Conservation (phyloP, 2,888 invertebrate species). For the Morpho helenor region DNA sequence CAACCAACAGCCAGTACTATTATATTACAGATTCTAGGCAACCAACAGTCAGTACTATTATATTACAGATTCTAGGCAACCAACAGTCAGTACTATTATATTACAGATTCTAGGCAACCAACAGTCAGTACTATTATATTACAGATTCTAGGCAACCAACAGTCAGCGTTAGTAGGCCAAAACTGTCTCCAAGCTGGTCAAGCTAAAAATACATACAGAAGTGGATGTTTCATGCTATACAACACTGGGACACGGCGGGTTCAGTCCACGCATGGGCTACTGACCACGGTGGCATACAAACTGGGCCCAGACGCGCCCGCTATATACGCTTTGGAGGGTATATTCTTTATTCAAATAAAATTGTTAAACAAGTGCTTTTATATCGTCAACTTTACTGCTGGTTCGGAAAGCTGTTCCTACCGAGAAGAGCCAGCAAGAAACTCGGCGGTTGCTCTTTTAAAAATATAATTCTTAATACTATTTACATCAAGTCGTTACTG, state of each 20-base stretch:
- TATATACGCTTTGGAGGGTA: slow-evolving; percentile 97
- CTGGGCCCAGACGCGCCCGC: slow-evolving; percentile 89
- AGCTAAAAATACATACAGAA: slow-evolving; percentile 96
- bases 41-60: slow-evolving; percentile 98
- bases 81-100: slow-evolving; percentile 98
- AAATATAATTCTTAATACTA: no score
- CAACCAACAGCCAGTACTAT: slow-evolving; percentile 98
- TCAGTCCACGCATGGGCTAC: slow-evolving; percentile 90
- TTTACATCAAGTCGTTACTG: no score
- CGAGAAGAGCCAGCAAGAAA: no score
- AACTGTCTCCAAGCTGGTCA: slow-evolving; percentile 92
- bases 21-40: slow-evolving; percentile 95
- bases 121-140: slow-evolving; percentile 86
- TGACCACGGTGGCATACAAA: slow-evolving; percentile 95
- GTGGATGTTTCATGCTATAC: slow-evolving; percentile 96
- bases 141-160: slow-evolving; percentile 97
- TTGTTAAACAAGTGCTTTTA: no score
- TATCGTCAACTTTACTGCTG: no score
- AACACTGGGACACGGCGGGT: slow-evolving; percentile 94
- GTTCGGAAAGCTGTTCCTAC: no score
- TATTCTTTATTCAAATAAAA: no score
- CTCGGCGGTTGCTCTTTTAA: no score
- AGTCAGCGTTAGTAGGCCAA: slow-evolving; percentile 95
- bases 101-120: slow-evolving; percentile 98
- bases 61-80: slow-evolving; percentile 96